Evolutionary conservation across 2,113 vertebrate species (phyloP), one percentile per base, ranked within the genome.

Genomic region (Vidua chalybeata): DNA sequence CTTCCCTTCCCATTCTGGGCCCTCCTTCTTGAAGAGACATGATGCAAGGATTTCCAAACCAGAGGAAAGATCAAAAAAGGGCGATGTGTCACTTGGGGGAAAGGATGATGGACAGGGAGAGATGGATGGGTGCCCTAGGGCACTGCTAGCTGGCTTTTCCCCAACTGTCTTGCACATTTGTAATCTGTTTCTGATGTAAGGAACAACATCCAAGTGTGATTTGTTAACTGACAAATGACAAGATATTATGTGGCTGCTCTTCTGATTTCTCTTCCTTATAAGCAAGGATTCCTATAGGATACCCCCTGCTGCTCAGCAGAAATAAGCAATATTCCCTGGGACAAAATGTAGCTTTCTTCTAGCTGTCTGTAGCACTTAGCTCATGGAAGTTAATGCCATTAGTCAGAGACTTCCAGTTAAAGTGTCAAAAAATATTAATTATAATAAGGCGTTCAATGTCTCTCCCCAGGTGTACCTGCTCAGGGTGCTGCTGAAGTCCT

Each of bases 371-470:
- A 76, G 26, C 46, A 62, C 62, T 73, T 69, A 92, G 19, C 54
- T 91, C 48, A 20, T 1, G 9, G 14, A 17, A 67, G 61, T 56
- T 78, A 91, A 37, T 73, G 22, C 16, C 33, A 37, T 69, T 80
- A 83, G 46, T 76, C 51, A 88, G 71, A 90, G 35, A 69, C 41
- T 35, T 84, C 58, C 33, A 63, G 49, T 84, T 88, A 74, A 81
- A 61, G 3, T 74, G 66, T 79, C 16, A 64, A 74, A 76, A 94
- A 77, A 81, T 73, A 49, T 72, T 88, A 86, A 85, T 89, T 89
- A 33, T 37, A 64, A 61, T 73, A 51, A 89, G 59, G 18, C 0
- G 0, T 41, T 94, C 68, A 54, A 7, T 90, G 54, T 73, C 33
- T 90, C 63, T 94, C 17, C 24, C 54, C 1, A 7, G 55, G 21